A percentile compares a stretch with the other conserved stretches of the same genome.
These are phyloP conservation scores for Onychomys arenicola DNA, from an alignment of 2,797 vertebrate species.

Conservation along the genomic window DNA sequence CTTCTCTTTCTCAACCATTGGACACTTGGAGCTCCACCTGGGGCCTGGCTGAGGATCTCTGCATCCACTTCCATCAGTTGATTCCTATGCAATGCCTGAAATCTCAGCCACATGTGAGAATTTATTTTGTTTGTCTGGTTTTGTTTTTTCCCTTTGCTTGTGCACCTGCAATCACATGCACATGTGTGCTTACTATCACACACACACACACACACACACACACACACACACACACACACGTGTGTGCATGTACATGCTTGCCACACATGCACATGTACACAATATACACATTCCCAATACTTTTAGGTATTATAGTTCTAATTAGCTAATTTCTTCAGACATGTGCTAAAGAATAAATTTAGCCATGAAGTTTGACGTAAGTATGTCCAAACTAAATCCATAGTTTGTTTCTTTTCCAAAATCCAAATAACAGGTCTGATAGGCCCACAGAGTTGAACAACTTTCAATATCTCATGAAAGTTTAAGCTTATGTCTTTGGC, in stretches of 20 bases:
- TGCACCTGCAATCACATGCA: not conserved
- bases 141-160: not conserved
- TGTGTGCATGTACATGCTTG: not conserved
- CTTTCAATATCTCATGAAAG: not conserved
- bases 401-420: slow-evolving; percentile 20
- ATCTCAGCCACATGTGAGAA: not conserved
- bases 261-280: not conserved
- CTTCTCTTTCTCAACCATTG: too few species aligned
- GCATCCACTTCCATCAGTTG: too few species aligned
- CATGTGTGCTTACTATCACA: not conserved
- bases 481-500: not conserved
- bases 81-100: not conserved
- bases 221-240: not conserved
- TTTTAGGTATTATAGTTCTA: not conserved
- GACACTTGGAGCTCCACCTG: too few species aligned
- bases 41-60: too few species aligned
- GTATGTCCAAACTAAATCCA: not conserved
- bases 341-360: slow-evolving; percentile 10
- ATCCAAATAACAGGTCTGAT: not conserved
- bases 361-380: not conserved
- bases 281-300: not conserved
- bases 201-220: not conserved
- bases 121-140: not conserved
- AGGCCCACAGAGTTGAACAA: not conserved
- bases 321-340: slow-evolving; percentile 16